Percentiles rank a stretch among this genome's conserved stretches.
phyloP scores from a whole-genome alignment of 2,888 invertebrate genomes.

The Dysmachus trigonus region DNA sequence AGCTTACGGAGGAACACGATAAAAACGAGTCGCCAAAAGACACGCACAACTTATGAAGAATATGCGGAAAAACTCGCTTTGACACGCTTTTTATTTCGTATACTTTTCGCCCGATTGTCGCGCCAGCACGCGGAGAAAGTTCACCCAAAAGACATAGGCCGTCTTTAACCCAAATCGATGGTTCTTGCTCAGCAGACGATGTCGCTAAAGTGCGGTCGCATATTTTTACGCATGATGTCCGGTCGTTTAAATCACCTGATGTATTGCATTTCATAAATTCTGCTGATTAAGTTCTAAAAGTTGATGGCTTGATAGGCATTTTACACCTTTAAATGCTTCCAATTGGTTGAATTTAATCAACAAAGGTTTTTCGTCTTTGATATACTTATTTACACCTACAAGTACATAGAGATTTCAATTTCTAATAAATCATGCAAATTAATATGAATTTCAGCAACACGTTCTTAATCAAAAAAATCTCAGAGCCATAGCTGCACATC shows the following conservation, averaged over 20 bases:
- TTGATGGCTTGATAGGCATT: neutral
- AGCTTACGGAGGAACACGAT: neutral
- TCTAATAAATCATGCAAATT: neutral
- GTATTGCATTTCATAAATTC: neutral
- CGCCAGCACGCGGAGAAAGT: neutral
- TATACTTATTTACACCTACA: neutral
- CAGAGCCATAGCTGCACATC: no score
- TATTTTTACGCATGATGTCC: neutral
- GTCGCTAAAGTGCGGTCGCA: neutral
- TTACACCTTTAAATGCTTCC: no score
- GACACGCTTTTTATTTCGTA: neutral
- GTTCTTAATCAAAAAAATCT: no score
- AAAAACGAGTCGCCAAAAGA: neutral
- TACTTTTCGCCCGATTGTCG: neutral
- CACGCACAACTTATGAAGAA: slow-evolving; percentile 4
- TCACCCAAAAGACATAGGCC: neutral
- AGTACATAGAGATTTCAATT: neutral
- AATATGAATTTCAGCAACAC: no score
- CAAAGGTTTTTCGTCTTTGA: neutral
- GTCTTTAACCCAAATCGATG: neutral
- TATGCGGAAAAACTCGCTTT: neutral
- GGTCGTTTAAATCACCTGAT: neutral
- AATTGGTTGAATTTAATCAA: neutral
- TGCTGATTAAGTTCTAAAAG: neutral
- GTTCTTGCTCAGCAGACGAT: neutral